Percentiles rank a stretch among this genome's conserved stretches.
These are phyloP conservation scores for Harpalus rufipes DNA, from an alignment of 2,888 invertebrate genomes.

Conservation along the genomic window DNA sequence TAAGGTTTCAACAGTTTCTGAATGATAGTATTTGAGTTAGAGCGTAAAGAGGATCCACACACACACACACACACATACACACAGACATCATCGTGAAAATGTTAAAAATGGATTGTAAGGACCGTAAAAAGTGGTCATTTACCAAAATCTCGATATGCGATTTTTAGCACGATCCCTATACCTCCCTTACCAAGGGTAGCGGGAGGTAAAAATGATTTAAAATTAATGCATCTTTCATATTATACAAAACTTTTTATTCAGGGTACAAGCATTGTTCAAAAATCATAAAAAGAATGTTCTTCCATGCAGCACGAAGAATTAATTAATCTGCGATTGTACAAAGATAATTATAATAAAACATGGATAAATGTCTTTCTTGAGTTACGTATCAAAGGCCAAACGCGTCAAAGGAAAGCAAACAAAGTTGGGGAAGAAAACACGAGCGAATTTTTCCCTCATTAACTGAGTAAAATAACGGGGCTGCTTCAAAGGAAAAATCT, in stretches of 20 bases:
- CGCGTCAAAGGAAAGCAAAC: conserved; percentile 41
- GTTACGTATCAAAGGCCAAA: background rate
- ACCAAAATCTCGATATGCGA: too few species aligned
- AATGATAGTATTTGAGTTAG: too few species aligned
- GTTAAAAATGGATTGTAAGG: too few species aligned
- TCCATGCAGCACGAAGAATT: conserved; percentile 3
- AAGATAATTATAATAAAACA: conserved; percentile 34
- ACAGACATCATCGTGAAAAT: too few species aligned
- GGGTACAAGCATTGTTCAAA: background rate
- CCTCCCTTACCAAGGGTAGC: too few species aligned
- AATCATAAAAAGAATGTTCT: conserved; percentile 2
- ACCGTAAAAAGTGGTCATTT: too few species aligned
- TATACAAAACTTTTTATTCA: conserved; percentile 13
- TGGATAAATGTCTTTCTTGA: conserved; percentile 43
- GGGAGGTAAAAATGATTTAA: background rate
- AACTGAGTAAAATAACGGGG: conserved; percentile 44
- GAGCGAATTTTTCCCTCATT: conserved; percentile 54
- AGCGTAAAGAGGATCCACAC: too few species aligned
- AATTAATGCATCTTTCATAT: conserved; percentile 25
- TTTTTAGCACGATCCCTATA: too few species aligned
- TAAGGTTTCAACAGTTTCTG: too few species aligned
- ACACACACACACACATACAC: too few species aligned
- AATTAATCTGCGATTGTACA: conserved; percentile 17
- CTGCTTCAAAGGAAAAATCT: conserved; percentile 59
- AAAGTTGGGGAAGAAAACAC: conserved; percentile 32